Base-by-base conservation (phyloP, 2,797 vertebrate species). In the Malurus leucopterus region DNA sequence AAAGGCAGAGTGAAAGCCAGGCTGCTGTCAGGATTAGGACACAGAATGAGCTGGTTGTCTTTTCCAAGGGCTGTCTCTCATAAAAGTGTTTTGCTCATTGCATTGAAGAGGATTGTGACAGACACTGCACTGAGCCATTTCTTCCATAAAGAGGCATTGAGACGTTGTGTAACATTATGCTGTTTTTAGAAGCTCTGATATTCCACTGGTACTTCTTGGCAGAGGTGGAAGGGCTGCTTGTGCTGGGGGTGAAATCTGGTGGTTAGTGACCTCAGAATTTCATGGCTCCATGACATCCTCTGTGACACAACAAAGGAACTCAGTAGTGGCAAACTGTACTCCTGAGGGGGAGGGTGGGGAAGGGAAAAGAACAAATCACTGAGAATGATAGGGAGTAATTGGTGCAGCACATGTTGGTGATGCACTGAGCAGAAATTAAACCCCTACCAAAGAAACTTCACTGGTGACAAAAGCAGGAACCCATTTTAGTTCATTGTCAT, bases 271-370 rank as follows among this genome's bases (percentile, higher is more conserved):
- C 51, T 54, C 17, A 64, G n/a, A 44, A 20, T 34, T 20, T 7
- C n/a, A 27, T 0, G 54, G 82, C 73, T 49, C 64, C 49, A 6
- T 1, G 0, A 30, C 18, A 14, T 8, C 9, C 2, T 34, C 51
- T 51, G 59, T 53, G 72, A 40, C 13, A 34, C 26, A 40, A 46
- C 17, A 4, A 0, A 5, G 15, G 26, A 44, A 38, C 27, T 20
- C 12, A 7, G 36, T 4, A 15, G 44, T 12, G 46, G 29, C 32
- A 63, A 67, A 21, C 34, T 12, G 15, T 7, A 9, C 19, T 24
- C 26, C 46, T 20, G 1, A 1, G 11, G 30, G 49, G 8, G 5
- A 55, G 38, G 18, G 38, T 2, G 8, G 57, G 30, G 73, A 36
- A 58, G 21, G 43, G 41, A 29, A 34, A 43, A 67, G n/a, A 64